Base-by-base conservation (phyloP, 1,140 invertebrate species). In the Bombus sylvicola region DNA sequence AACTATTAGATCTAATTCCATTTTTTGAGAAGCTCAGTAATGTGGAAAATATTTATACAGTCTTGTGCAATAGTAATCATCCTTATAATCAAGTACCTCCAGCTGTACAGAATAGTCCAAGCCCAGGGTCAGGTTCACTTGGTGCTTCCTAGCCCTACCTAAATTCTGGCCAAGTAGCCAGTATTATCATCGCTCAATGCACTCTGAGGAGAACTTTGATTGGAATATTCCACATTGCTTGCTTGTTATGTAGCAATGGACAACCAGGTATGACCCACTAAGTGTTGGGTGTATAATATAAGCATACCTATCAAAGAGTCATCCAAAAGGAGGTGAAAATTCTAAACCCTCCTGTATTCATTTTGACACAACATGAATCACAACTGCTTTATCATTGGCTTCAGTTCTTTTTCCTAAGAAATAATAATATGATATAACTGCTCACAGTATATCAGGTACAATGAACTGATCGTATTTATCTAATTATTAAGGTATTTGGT, bases 21-120 rank as follows among this genome's bases (percentile, higher is more conserved):
- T 98, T 99, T 94, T 98, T 99, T 94, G 98, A 99, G 95, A 98
- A 98, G 95, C 96, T 99, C 87, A 98, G 98, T 95, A 98, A 98
- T 96, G 98, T 98, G 91, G 98, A 99, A 93, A 98, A 98, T 96
- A 98, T 99, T 92, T 99, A 99, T 95, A 98, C 97, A 94, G 97
- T 99, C 95, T 96, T 99, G 93, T 97, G 98, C 92, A 98, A 98
- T 96, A 98, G 97, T 83, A 98, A 98, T 96, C 97, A 97, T 93
- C 97, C 97, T 75, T 97, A 97, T 94, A 97, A 97, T 92, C 94
- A 95, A 88, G 83, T 94, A 79, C 91, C 92, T n/a, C 86, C 91
- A 18, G 76, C 92, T 72, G 89, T 94, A 78, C 93, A 94, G 66
- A 94, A 92, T 81, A 95, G 92, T 87, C 91, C 94, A 72, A 94